Conservation (phyloP, 1,140 invertebrate species). For the Dreissena polymorpha region DNA sequence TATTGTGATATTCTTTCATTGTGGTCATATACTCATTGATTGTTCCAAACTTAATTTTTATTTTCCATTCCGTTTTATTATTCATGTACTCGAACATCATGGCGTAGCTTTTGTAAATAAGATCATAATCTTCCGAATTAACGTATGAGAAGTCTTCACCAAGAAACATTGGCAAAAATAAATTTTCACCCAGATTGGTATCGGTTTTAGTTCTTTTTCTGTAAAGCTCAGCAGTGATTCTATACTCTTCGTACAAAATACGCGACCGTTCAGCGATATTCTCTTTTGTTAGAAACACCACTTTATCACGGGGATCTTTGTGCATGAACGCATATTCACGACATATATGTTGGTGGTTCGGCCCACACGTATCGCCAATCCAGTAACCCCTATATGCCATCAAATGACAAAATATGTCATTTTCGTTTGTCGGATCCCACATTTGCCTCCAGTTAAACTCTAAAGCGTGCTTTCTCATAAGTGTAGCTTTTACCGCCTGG, state of each 20-base stretch:
- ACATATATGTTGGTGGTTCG: slow-evolving; percentile 86
- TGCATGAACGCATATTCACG: slow-evolving; percentile 98
- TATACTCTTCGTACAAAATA: slow-evolving; percentile 54
- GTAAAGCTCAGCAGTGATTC: slow-evolving; percentile 84
- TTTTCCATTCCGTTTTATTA: slow-evolving; percentile 84
- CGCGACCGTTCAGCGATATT: slow-evolving; percentile 32
- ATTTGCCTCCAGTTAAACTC: slow-evolving; percentile 96
- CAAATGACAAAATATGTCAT: slow-evolving; percentile 87
- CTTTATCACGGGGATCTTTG: slow-evolving; percentile 83
- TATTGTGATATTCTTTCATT: slow-evolving; percentile 68
- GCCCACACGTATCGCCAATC: slow-evolving; percentile 92
- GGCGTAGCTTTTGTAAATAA: slow-evolving; percentile 86
- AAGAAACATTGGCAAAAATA: slow-evolving; percentile 91
- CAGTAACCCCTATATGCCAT: slow-evolving; percentile 98
- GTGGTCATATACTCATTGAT: slow-evolving; percentile 95
- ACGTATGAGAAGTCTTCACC: slow-evolving; percentile 98
- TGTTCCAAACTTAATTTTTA: slow-evolving; percentile 93
- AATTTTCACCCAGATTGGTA: slow-evolving; percentile 90
- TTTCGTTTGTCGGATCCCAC: slow-evolving; percentile 86
- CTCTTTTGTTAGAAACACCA: slow-evolving; percentile 20
- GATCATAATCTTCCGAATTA: slow-evolving; percentile 93
- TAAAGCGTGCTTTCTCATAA: slow-evolving; percentile 88
- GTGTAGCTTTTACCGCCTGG: slow-evolving; percentile 94
- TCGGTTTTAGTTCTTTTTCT: slow-evolving; percentile 82
- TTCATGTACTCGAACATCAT: slow-evolving; percentile 96